Percentiles rank a stretch among this genome's conserved stretches.
Conservation (phyloP, 2,888 invertebrate species). For the Colletes collaris region DNA sequence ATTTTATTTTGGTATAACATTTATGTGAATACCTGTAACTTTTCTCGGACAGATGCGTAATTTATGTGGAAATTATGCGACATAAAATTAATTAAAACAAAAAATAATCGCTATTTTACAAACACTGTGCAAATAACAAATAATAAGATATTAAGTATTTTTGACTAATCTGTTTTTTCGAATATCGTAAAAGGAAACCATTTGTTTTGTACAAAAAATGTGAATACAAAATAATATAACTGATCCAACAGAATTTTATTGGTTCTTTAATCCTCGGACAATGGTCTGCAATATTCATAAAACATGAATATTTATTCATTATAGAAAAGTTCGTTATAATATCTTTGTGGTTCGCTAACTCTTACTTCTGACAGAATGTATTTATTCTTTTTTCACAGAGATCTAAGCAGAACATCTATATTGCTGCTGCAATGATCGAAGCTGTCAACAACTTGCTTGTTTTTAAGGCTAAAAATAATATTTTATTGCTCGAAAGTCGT, state of each 20-base stretch:
- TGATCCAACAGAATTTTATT: constrained; percentile 17
- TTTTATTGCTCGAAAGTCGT: too few relatives aligned
- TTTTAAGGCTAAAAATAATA: too few relatives aligned
- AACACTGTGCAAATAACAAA: constrained; percentile 37
- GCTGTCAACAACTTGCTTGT: too few relatives aligned
- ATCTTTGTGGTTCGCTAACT: too few relatives aligned
- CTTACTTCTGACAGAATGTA: too few relatives aligned
- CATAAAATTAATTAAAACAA: constrained; percentile 5
- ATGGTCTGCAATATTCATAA: too few relatives aligned
- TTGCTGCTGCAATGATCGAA: too few relatives aligned
- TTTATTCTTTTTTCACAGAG: too few relatives aligned
- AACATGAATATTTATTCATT: too few relatives aligned
- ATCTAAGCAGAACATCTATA: too few relatives aligned
- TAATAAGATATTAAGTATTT: constrained; percentile 46
- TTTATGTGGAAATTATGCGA: constrained; percentile 31
- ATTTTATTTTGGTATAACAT: constrained; percentile 52
- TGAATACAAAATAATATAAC: constrained; percentile 55
- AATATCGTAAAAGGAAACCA: constrained; percentile 38
- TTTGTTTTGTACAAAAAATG: constrained; percentile 61
- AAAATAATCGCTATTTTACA: constrained; percentile 38
- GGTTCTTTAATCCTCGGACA: background rate
- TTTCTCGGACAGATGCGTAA: constrained; percentile 24
- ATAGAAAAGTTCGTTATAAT: too few relatives aligned
- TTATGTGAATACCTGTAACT: constrained; percentile 10
- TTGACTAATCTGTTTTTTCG: constrained; percentile 51